These are phyloP conservation scores for Chloroclysta siterata DNA, from an alignment of 2,888 invertebrate species.

Conservation along the genomic window DNA sequence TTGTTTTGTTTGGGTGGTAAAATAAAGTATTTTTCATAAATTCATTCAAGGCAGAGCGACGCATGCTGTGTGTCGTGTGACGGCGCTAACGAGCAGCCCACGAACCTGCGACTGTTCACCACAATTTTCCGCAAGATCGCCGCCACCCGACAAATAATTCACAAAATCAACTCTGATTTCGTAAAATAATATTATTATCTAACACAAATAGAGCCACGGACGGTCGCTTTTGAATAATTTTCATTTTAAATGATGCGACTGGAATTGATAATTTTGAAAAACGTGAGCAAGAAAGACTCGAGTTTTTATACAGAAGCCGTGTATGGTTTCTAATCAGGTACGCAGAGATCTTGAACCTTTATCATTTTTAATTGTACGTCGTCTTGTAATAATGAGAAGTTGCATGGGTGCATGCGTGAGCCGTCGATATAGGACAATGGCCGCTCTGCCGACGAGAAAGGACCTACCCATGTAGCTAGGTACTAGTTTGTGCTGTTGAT, in stretches of 20 bases:
- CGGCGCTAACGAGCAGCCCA: slow-evolving; percentile 6
- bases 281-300: neutral
- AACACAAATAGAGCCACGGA: slow-evolving; percentile 17
- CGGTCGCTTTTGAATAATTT: slow-evolving; percentile 14
- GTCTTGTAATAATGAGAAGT: too few species aligned
- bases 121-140: slow-evolving; percentile 23
- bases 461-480: too few species aligned
- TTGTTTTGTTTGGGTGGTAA: too few species aligned
- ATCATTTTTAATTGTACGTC: too few species aligned
- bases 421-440: too few species aligned
- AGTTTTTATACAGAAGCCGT: neutral
- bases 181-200: slow-evolving; percentile 20
- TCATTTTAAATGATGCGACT: slow-evolving; percentile 14
- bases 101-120: slow-evolving; percentile 15
- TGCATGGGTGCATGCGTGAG: too few species aligned
- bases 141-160: slow-evolving; percentile 20
- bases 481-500: too few species aligned
- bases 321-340: neutral
- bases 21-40: too few species aligned
- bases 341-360: too few species aligned
- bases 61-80: too few species aligned
- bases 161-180: slow-evolving; percentile 25
- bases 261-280: slow-evolving; percentile 13
- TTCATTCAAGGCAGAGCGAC: too few species aligned
- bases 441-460: too few species aligned